phyloP scores from a whole-genome alignment of 2,888 invertebrate genomes.

The Chrysina gloriosa region DNA sequence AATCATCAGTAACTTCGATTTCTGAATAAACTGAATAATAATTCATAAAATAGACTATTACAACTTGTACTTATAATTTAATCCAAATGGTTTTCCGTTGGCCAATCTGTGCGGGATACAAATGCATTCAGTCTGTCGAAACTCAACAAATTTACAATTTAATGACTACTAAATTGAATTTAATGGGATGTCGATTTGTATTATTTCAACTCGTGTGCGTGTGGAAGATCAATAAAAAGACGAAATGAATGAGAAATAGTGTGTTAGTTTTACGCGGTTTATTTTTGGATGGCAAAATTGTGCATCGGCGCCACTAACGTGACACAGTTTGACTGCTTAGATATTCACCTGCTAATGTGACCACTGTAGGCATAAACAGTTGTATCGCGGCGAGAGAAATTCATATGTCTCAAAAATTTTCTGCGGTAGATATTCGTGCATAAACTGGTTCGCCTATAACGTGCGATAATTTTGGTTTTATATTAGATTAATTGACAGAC shows the following conservation, averaged over 20 bases:
- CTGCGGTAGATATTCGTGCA: neutral
- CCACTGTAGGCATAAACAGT: constrained; percentile 4
- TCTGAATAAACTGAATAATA: no score
- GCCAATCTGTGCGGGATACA: no score
- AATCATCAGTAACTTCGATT: no score
- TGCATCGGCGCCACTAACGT: constrained; percentile 23
- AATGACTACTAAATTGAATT: no score
- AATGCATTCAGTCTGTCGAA: no score
- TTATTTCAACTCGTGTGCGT: neutral
- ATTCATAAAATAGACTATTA: no score
- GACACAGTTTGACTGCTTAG: constrained; percentile 30
- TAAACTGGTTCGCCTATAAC: constrained; percentile 24
- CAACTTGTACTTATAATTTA: no score
- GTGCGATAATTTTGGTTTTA: constrained; percentile 14
- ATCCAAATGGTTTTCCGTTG: no score
- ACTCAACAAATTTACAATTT: no score
- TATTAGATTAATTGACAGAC: constrained; percentile 16
- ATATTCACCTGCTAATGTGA: constrained; percentile 30
- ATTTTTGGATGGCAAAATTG: constrained; percentile 34
- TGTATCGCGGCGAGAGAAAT: constrained; percentile 4
- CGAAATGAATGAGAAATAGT: constrained; percentile 15
- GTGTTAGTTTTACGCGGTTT: constrained; percentile 21
- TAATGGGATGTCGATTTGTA: no score
- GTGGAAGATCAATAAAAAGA: neutral
- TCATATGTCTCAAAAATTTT: constrained; percentile 22